Evolutionary conservation across 2,113 vertebrate genomes (phyloP).

Genomic region (Elephas maximus): DNA sequence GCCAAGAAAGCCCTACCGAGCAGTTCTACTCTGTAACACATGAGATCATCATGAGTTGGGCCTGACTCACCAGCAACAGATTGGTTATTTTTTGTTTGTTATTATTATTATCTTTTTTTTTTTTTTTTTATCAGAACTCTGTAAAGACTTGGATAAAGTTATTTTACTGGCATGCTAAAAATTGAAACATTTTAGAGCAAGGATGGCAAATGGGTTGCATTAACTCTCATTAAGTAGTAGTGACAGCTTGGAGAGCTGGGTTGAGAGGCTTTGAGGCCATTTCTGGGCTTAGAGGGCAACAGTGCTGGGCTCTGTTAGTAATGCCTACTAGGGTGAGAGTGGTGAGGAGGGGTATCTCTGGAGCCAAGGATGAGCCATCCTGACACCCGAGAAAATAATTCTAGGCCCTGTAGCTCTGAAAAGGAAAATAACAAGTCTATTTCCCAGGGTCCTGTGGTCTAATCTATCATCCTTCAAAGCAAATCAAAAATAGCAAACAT

Average conservation of each 20-base stretch:
- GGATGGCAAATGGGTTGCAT: background rate
- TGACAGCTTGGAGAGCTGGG: background rate
- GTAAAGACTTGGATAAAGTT: background rate
- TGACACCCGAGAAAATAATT: background rate
- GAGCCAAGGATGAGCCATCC: background rate
- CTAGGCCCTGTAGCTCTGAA: constrained; percentile 3
- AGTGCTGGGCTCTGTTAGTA: background rate
- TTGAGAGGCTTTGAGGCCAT: background rate
- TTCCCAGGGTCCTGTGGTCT: constrained; percentile 66
- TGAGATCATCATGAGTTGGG: too few relatives aligned
- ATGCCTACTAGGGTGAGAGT: background rate
- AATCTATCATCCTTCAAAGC: constrained; percentile 62
- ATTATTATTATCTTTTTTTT: too few relatives aligned
- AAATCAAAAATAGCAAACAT: constrained; percentile 79
- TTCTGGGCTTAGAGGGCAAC: background rate
- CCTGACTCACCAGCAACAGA: too few relatives aligned
- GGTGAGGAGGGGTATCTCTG: background rate
- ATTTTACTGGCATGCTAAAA: background rate
- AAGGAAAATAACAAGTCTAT: constrained; percentile 75
- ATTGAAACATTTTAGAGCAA: background rate
- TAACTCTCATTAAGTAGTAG: background rate
- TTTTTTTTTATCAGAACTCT: constrained; percentile 8
- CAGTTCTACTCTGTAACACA: too few relatives aligned
- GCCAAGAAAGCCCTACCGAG: too few relatives aligned
- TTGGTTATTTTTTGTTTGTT: too few relatives aligned